Evolutionary conservation across 2,888 invertebrate genomes (phyloP).

Genomic region (Pediacus dermestoides): DNA sequence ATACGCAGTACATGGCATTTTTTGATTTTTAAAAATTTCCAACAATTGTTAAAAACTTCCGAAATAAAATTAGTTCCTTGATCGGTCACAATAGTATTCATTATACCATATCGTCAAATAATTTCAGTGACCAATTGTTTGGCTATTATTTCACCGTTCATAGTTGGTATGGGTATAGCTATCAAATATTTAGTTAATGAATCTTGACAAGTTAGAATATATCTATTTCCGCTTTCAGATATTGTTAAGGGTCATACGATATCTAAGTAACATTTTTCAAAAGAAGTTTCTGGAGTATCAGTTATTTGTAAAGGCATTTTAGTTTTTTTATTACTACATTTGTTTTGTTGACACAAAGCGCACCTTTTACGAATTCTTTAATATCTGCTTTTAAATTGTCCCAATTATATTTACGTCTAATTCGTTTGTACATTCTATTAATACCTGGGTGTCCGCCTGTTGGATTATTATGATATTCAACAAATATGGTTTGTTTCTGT

Average conservation of each 20-base stretch:
- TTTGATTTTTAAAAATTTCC: conserved; percentile 14
- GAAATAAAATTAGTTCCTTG: conserved; percentile 18
- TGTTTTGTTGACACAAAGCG: conserved; percentile 35
- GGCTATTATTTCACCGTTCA: conserved; percentile 28
- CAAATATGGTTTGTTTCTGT: too few relatives aligned
- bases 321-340: conserved; percentile 17
- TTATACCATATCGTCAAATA: conserved; percentile 18
- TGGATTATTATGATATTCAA: too few relatives aligned
- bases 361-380: too few relatives aligned
- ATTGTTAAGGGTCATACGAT: conserved; percentile 32
- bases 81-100: conserved; percentile 20
- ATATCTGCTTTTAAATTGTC: too few relatives aligned
- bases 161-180: conserved; percentile 17
- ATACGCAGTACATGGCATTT: conserved; percentile 15
- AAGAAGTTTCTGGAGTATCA: conserved; percentile 24
- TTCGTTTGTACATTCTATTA: too few relatives aligned
- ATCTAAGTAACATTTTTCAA: conserved; percentile 30
- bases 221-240: conserved; percentile 28
- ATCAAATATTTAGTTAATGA: conserved; percentile 19
- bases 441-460: too few relatives aligned
- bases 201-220: conserved; percentile 30
- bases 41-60: conserved; percentile 8
- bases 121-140: conserved; percentile 18
- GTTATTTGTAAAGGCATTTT: conserved; percentile 33
- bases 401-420: too few relatives aligned